Conservation (phyloP, 2,113 vertebrate species). For the Hipposideros armiger region DNA sequence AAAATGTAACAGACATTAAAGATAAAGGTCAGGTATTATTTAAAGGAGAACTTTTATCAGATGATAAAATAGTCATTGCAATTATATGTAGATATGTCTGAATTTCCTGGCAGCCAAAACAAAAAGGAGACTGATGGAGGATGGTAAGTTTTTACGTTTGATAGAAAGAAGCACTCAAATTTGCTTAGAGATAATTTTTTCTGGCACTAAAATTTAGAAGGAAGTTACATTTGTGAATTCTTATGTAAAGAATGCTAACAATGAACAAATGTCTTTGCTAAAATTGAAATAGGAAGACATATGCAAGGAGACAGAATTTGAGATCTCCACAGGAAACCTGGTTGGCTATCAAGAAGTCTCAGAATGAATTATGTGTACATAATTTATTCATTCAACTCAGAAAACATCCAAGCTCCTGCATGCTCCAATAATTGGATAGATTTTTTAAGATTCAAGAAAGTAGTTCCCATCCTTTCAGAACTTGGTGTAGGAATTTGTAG, state of each 20-base stretch:
- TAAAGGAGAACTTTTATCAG: constrained; percentile 58
- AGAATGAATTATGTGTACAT: not conserved
- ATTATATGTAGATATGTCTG: constrained; percentile 10
- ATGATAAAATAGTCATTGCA: not conserved
- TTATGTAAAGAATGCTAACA: constrained; percentile 2
- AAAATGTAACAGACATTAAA: constrained; percentile 34
- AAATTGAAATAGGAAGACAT: not conserved
- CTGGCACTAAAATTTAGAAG: constrained; percentile 13
- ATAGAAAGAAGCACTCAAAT: not conserved
- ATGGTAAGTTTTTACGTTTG: not conserved
- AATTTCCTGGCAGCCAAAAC: constrained; percentile 31
- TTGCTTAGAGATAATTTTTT: constrained; percentile 9
- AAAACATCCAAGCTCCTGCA: not conserved
- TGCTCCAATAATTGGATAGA: not conserved
- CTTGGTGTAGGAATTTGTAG: not conserved
- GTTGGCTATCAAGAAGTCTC: not conserved
- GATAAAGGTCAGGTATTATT: not conserved
- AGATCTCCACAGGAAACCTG: not conserved
- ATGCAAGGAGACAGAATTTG: not conserved
- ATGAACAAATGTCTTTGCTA: not conserved
- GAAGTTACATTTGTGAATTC: constrained; percentile 14
- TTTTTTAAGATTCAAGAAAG: not conserved
- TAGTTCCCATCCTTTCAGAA: not conserved
- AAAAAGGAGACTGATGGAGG: not conserved
- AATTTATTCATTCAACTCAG: not conserved